Conservation (phyloP, 1,140 invertebrate genomes). For the Tetragonula clypearis region DNA sequence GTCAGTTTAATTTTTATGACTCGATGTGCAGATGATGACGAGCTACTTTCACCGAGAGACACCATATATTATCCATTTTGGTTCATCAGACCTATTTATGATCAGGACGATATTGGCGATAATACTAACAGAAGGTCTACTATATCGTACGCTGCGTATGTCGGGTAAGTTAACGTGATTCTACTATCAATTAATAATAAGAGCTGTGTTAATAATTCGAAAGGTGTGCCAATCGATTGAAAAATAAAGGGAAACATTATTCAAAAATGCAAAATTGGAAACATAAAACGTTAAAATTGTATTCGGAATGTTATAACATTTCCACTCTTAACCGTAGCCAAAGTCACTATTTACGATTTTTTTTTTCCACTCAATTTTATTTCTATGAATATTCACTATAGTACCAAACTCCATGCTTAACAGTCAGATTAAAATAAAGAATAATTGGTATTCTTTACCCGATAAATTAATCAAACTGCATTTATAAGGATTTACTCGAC, state of each 20-base stretch:
- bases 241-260: background rate
- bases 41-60: conserved; percentile 5
- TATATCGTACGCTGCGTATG: conserved; percentile 54
- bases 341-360: too few relatives aligned
- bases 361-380: too few relatives aligned
- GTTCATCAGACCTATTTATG: conserved; percentile 55
- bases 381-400: too few relatives aligned
- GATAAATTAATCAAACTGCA: background rate
- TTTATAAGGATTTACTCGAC: background rate
- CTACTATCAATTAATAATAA: background rate
- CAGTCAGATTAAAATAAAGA: background rate
- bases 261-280: background rate
- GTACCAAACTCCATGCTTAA: too few relatives aligned
- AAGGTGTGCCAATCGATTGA: background rate
- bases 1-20: background rate
- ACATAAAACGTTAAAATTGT: background rate
- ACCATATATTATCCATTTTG: conserved; percentile 53
- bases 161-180: conserved; percentile 52
- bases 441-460: too few relatives aligned
- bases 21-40: background rate
- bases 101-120: conserved; percentile 41
- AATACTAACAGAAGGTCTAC: conserved; percentile 39
- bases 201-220: background rate
- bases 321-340: too few relatives aligned
- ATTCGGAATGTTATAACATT: too few relatives aligned